Conservation (phyloP, 2,888 invertebrate species). For the Lepidocyrtoides sp. region DNA sequence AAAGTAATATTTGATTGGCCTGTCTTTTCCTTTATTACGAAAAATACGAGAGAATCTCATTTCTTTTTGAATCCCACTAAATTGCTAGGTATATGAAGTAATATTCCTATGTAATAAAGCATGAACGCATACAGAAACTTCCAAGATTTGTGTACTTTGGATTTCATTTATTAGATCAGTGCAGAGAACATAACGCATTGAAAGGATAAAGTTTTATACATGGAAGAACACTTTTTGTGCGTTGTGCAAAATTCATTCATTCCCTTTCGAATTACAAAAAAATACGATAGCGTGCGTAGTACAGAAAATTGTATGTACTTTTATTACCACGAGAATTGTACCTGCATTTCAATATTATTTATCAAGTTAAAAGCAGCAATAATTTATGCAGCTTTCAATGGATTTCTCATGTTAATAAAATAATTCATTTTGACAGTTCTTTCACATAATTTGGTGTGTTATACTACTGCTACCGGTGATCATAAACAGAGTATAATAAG, state of each 20-base stretch:
- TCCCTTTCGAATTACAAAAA: too few relatives aligned
- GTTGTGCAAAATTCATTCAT: background rate
- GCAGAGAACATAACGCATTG: background rate
- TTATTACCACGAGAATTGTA: too few relatives aligned
- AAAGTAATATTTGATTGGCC: too few relatives aligned
- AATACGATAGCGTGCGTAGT: too few relatives aligned
- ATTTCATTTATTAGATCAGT: constrained; percentile 46
- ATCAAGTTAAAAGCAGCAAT: too few relatives aligned
- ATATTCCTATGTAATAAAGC: background rate
- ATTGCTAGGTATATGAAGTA: too few relatives aligned
- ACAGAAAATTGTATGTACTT: too few relatives aligned
- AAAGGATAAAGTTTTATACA: background rate
- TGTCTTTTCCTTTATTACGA: too few relatives aligned
- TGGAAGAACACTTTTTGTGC: background rate
- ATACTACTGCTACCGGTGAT: background rate
- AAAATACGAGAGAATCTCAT: too few relatives aligned
- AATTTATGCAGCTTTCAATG: constrained; percentile 45
- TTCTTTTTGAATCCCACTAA: background rate
- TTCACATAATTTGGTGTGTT: constrained; percentile 1
- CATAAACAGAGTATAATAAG: background rate
- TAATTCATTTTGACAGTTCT: constrained; percentile 29
- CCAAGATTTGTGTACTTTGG: constrained; percentile 20
- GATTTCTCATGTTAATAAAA: constrained; percentile 46
- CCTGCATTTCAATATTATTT: background rate
- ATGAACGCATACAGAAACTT: background rate